Evolutionary conservation across 1,140 invertebrate species (phyloP), one percentile per base, ranked within the genome.

Genomic region (Nephila pilipes): DNA sequence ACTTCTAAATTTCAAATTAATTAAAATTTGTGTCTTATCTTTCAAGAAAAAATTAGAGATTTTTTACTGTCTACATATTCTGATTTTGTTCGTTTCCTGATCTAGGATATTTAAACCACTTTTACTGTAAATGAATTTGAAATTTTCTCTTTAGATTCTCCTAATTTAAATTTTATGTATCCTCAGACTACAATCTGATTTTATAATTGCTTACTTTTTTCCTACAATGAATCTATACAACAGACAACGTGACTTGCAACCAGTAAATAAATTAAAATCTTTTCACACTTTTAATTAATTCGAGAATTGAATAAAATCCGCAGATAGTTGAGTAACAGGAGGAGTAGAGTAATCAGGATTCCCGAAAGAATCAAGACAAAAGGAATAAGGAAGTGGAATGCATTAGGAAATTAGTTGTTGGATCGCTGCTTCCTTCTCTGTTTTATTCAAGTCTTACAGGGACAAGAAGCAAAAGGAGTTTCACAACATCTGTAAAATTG

Each of bases 281-380:
- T 63, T 63, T 63, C 60, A 63, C n/a, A n/a, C 22, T 63, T 63
- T 63, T 63, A 63, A 63, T 63, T 63, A 63, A 63, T 20, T 25
- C 22, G 18, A 63, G 22, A 63, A 22, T 25, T 63, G 22, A 63
- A 63, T 63, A n/a, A 63, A 63, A 63, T 63, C 60, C 60, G 14
- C 60, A 63, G 60, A 63, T 63, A 20, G 18, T 63, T 25, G n/a
- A 25, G 60, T 63, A 63, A 20, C 60, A 63, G n/a, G 6, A 58
- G 57, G 1, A 63, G n/a, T n/a, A n/a, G n/a, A 63, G 60, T 63
- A 63, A 63, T 63, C 60, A n/a, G 5, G 22, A 63, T 63, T 63
- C 20, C 18, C 60, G n/a, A n/a, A 63, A 63, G 60, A 22, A 63
- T 63, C n/a, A 22, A 6, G n/a, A 63, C 60, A 63, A 63, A n/a